These are phyloP conservation scores for Dunckerocampus dactyliophorus DNA, from an alignment of 2,113 vertebrate genomes.

Conservation along the genomic window DNA sequence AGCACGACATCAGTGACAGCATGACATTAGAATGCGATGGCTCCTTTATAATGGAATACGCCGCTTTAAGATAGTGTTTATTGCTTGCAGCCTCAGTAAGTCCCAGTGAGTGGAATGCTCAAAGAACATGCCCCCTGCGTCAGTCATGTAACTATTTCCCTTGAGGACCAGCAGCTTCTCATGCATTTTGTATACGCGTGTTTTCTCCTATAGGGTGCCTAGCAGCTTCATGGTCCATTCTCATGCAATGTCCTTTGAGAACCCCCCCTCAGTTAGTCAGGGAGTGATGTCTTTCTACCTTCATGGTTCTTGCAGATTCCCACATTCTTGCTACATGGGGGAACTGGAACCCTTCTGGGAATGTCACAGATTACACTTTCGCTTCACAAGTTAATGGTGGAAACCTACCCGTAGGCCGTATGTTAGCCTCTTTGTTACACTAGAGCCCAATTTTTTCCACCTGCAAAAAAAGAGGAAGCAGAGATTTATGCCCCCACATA, in stretches of 20 bases:
- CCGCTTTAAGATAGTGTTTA: slow-evolving; percentile 28
- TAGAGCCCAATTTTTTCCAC: slow-evolving; percentile 39
- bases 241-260: slow-evolving; percentile 18
- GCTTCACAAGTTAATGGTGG: slow-evolving; percentile 41
- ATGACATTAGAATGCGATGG: slow-evolving; percentile 15
- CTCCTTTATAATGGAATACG: neutral
- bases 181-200: slow-evolving; percentile 14
- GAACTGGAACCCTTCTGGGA: slow-evolving; percentile 24
- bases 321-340: slow-evolving; percentile 20
- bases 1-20: slow-evolving; percentile 2
- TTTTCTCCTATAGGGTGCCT: slow-evolving; percentile 25
- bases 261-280: slow-evolving; percentile 5
- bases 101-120: neutral
- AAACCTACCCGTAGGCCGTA: slow-evolving; percentile 38
- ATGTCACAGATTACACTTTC: slow-evolving; percentile 35
- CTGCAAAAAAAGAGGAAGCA: slow-evolving; percentile 68
- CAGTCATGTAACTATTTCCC: slow-evolving; percentile 31
- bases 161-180: slow-evolving; percentile 25
- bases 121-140: slow-evolving; percentile 26
- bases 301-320: slow-evolving; percentile 14
- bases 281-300: slow-evolving; percentile 8
- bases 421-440: slow-evolving; percentile 13
- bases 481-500: slow-evolving; percentile 53
- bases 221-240: slow-evolving; percentile 16
- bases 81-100: slow-evolving; percentile 16